Evolutionary conservation across 2,113 vertebrate genomes (phyloP), one percentile per base, ranked within the genome.

Genomic region (Anas platyrhynchos): DNA sequence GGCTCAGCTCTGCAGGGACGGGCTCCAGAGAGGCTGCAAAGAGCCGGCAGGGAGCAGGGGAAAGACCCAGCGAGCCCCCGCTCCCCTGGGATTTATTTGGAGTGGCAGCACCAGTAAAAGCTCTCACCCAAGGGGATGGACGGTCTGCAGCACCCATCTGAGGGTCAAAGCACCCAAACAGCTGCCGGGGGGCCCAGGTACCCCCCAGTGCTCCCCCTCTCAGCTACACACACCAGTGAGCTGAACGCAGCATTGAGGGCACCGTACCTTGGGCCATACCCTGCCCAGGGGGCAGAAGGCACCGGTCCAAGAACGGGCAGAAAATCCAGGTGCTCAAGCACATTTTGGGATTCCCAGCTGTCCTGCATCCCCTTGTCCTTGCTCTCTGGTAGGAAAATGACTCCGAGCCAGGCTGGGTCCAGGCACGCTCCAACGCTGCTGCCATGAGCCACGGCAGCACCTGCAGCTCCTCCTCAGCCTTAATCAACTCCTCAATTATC

Each of bases 251-350:
- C 6, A 27, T 13, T 6, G 10, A 36, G 25, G n/a, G 36, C n/a
- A n/a, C 32, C 5, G 8, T n/a, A n/a, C 44, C 23, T 27, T 2
- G 26, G 48, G 31, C 62, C 10, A 7, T 41, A 29, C 18, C 9
- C 58, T 29, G 36, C 21, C n/a, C 9, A 3, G 44, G 44, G 10
- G 58, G 32, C 46, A 36, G n/a, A 34, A n/a, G 7, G 22, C 12
- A 56, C 50, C n/a, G 22, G 23, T 8, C 5, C 1, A 31, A 13
- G 3, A 32, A 15, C 13, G 4, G 0, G 11, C 2, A 13, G 12
- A 20, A 26, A 65, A 44, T 20, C 4, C 72, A 16, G 21, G 20
- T 3, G 2, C 55, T 44, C 2, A 0, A 55, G 32, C 5, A 0
- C 2, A 2, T 43, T 48, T 32, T 6, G 54, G 27, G n/a, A 58